Evolutionary conservation across 2,888 invertebrate species (phyloP), one percentile per base, ranked within the genome.

Genomic region (Drosophila kuntzei): DNA sequence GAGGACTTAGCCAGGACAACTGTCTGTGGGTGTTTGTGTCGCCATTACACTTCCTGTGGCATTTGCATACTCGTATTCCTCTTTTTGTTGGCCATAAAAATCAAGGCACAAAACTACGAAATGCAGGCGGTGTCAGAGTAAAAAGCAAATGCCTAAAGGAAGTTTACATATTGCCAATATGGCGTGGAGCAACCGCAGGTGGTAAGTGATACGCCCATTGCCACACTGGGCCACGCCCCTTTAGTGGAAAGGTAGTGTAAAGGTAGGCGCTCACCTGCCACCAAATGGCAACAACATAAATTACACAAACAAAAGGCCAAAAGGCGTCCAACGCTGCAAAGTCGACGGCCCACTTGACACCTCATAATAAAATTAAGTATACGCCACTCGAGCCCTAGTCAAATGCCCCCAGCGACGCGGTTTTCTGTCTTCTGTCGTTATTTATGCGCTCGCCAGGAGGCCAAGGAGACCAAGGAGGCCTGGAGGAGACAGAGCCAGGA

Each of bases 331-430:
- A 44, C 47, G 36, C 44, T 57, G 75, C 72, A 64, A 85, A 83
- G 82, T 82, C 77, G 85, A 81, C 75, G 80, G 75, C 82, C 87
- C 87, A 90, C 90, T 90, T 90, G 90, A 90, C 90, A 90, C 91
- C 90, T 90, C 90, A 87, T 90, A 89, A 90, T 90, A 87, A 89
- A 90, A 90, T 89, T 88, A 84, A 89, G 84, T 84, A 89, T 87
- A 89, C 89, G 84, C 89, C 89, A 87, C 76, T 81, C 78, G 71
- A 72, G 79, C 77, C 70, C 57, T 63, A 57, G 32, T 49, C 64
- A 50, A 55, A 49, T 46, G 61, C 51, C 50, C 58, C 27, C 41
- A 34, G 58, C 58, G 34, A 20, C n/a, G 18, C 25, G 43, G 11
- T 51, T 46, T 18, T 43, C 22, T 32, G 44, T 47, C 41, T 39